Base-by-base conservation (phyloP, 2,113 vertebrate genomes). In the Melanotaenia duboulayi region DNA sequence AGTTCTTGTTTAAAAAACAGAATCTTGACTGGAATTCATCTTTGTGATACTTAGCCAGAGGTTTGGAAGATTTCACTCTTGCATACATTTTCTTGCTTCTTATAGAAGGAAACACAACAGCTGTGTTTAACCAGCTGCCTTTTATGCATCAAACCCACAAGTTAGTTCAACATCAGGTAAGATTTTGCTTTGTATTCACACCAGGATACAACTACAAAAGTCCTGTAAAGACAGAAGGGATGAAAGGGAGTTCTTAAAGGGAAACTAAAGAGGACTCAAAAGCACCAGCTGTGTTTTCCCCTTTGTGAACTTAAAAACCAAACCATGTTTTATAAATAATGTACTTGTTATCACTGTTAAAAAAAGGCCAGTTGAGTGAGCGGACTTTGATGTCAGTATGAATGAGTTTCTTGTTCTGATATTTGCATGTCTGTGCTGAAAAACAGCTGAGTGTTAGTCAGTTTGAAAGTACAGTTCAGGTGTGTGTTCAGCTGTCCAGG, bases 161-260 rank as follows among this genome's bases (percentile, higher is more conserved):
- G 23, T 22, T 25, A 54, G 23, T n/a, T 35, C 40, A 32, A 13
- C 23, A 32, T 28, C 37, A 51, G 11, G 20, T n/a, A 46, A 23
- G 0, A 19, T 22, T 49, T 62, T 35, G 3, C 37, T 69, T 1
- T 40, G 19, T 8, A 14, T 12, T 50, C 17, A 65, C 11, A 52
- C 3, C 22, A 44, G 4, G 40, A 70, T 48, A 12, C 14, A 1
- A 78, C 22, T 11, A 40, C 46, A 3, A 72, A 17, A 5, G 17
- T 7, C 23, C 8, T 24, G 23, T 13, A 66, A 46, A 0, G 20
- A 0, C 11, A 22, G 14, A 63, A 3, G 11, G 8, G 7, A 65
- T 23, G 35, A 71, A 67, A 86, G 81, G 87, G 64, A 80, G 79
- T 86, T 87, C 65, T 75, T 37, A 25, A 19, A 2, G 51, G 40